Base-by-base conservation (phyloP, 2,888 invertebrate genomes). In the Iselma pallidipennis region DNA sequence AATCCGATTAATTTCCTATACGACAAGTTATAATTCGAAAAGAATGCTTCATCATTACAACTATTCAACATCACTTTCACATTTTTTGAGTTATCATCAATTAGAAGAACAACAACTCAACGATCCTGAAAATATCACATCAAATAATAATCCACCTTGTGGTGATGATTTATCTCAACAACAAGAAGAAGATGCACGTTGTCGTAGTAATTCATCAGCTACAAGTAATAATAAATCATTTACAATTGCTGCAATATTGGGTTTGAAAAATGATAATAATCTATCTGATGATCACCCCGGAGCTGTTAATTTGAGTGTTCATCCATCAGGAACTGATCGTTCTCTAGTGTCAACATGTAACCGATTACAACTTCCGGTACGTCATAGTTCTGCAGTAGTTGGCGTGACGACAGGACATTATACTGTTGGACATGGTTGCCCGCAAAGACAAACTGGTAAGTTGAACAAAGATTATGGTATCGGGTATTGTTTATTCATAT, bases 231-330 rank as follows among this genome's bases (percentile, higher is more conserved):
- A 76, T 64, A 81, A 81, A 66, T 92, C 92, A 5, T 95, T 95
- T 74, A 94, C 94, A 23, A 95, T 95, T 71, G 94, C 94, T 66
- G 93, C 94, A 66, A 94, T 94, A 74, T 86, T 95, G 71, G 94
- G 94, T 50, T 53, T 93, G 66, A 88, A 90, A 59, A 81, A 74
- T 69, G 78, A 79, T 65, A 63, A 67, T 45, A 64, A 55, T 55
- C 62, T 63, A 45, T 65, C 66, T 25, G 60, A 66, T 59, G n/a
- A 33, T 4, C 33, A 33, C 4, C 33, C 12, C 12, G 37, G 14
- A 16, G 80, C 79, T 49, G 85, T 87, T 80, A 86, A 86, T 61
- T 70, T 87, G 55, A 86, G 85, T 67, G 85, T 86, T 0, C 86
- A 86, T 67, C 83, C 83, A 66, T 72, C 69, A 23, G 53, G 51